Evolutionary conservation across 2,888 invertebrate genomes (phyloP).

Genomic region (Troides oblongomaculatus): DNA sequence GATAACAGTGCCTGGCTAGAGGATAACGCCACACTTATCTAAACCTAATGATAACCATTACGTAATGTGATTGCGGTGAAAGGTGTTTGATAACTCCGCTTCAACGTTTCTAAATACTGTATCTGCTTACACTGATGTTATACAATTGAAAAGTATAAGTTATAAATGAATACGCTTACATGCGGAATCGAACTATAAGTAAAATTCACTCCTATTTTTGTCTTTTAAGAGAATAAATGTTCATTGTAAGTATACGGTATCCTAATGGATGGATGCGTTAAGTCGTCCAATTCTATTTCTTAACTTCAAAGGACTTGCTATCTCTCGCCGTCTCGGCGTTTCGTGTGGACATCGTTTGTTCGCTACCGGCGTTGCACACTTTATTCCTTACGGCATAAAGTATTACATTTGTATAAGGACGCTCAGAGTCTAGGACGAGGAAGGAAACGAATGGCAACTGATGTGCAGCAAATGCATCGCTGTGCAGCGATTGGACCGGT

Average conservation of each 20-base stretch:
- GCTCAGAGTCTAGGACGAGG: conserved; percentile 24
- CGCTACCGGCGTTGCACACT: conserved; percentile 8
- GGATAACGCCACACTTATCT: too few species aligned
- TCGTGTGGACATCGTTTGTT: conserved; percentile 23
- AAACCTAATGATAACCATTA: too few species aligned
- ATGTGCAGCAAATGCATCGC: conserved; percentile 41
- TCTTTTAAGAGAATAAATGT: too few species aligned
- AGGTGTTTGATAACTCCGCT: too few species aligned
- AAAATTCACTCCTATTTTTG: too few species aligned
- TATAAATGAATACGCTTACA: too few species aligned
- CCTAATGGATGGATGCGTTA: not conserved
- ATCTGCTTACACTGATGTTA: too few species aligned
- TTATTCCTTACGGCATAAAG: not conserved
- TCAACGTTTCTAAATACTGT: too few species aligned
- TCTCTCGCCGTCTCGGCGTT: conserved; percentile 6
- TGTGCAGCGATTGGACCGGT: conserved; percentile 56
- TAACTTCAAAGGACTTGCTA: conserved; percentile 12
- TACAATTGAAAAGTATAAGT: too few species aligned
- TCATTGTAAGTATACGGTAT: not conserved
- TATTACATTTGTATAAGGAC: not conserved
- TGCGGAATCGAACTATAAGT: too few species aligned
- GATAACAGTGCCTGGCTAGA: too few species aligned
- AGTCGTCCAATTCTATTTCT: not conserved
- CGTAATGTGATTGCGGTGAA: too few species aligned
- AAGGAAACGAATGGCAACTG: conserved; percentile 37